Evolutionary conservation across 2,113 vertebrate species (phyloP), one percentile per base, ranked within the genome.

Genomic region (Corythoichthys haematopterus): DNA sequence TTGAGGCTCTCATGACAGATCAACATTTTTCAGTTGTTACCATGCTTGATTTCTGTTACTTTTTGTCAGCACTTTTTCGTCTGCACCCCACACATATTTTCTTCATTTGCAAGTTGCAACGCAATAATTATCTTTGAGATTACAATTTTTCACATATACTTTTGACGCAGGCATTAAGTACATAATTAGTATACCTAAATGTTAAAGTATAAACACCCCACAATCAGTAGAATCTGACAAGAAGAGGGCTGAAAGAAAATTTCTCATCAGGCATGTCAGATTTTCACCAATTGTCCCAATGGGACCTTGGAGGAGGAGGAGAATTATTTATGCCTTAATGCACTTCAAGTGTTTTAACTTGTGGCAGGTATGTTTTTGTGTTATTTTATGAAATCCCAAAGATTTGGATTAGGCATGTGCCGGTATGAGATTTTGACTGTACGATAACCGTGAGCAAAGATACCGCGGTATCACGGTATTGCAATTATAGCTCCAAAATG

Each of bases 251-350:
- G 10, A 15, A 14, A 9, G 3, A 1, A 8, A 33, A 48, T 51
- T 37, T 47, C 15, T 3, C 16, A 33, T n/a, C n/a, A 10, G 53
- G 16, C 12, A 11, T 33, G 59, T 1, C 38, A 53, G 10, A 50
- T 57, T 47, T 52, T 14, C 16, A 37, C 13, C n/a, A 28, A 63
- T 0, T 53, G 1, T 8, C 13, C 28, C 8, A 8, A 3, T n/a
- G 38, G 37, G 45, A 43, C 61, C 40, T 61, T 46, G 38, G 1
- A 45, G 20, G 5, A 55, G 62, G 0, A 51, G 12, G 12, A 2
- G 15, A 4, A 6, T 50, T 36, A n/a, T n/a, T 16, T 28, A 16
- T 53, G 61, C 64, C 69, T 80, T 70, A 62, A 36, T 66, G 35
- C 16, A 50, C 58, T 52, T 2, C 1, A 65, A 74, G 40, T 52